Evolutionary conservation across 2,797 vertebrate genomes (phyloP).

Genomic region (Hapalemur alaotrensis): DNA sequence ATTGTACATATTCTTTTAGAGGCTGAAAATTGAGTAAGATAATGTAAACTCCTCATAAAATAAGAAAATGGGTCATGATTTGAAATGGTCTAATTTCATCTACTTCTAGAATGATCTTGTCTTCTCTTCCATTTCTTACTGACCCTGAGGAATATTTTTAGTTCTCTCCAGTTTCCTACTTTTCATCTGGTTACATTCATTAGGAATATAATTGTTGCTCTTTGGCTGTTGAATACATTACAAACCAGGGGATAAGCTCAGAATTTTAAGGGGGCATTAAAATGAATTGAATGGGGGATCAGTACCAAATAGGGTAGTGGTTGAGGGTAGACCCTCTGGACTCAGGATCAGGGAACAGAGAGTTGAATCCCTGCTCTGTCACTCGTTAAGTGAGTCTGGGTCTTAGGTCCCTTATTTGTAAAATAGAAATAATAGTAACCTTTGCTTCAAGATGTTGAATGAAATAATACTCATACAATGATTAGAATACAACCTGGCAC

Average conservation of each 20-base stretch:
- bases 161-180: background rate
- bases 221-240: background rate
- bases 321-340: background rate
- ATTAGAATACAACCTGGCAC: background rate
- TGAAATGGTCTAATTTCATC: background rate
- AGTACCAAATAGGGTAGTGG: accelerated
- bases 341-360: background rate
- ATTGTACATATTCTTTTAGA: background rate
- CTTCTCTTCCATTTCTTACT: background rate
- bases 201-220: background rate
- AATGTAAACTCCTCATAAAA: background rate
- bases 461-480: background rate
- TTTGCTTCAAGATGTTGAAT: background rate
- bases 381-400: background rate
- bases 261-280: background rate
- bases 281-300: background rate
- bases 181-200: background rate
- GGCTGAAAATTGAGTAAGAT: background rate
- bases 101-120: background rate
- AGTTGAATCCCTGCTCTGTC: background rate
- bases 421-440: background rate
- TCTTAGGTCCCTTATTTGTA: background rate
- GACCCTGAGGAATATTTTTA: background rate
- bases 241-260: background rate
- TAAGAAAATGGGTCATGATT: background rate